Evolutionary conservation across 2,888 invertebrate genomes (phyloP).

Genomic region (Escarpia spicata): DNA sequence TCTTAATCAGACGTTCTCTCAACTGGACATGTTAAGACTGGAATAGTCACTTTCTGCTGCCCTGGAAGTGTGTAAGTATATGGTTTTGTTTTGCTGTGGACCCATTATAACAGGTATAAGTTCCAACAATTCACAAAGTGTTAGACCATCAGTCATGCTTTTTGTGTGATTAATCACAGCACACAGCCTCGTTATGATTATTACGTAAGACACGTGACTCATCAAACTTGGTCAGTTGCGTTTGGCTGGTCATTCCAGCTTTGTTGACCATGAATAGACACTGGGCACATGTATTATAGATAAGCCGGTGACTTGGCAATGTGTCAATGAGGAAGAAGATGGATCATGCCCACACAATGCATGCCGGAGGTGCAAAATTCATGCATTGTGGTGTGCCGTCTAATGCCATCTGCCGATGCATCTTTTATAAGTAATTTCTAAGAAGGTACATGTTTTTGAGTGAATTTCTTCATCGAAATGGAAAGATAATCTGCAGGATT

Average conservation of each 20-base stretch:
- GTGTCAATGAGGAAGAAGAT: constrained; percentile 21
- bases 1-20: too few relatives aligned
- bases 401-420: constrained; percentile 17
- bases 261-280: constrained; percentile 6
- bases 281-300: constrained; percentile 20
- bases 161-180: not conserved
- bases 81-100: not conserved
- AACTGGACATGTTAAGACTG: not conserved
- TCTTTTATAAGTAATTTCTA: constrained; percentile 24
- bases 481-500: constrained; percentile 14
- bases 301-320: constrained; percentile 21
- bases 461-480: constrained; percentile 18
- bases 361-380: not conserved
- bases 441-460: constrained; percentile 7
- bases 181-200: constrained; percentile 19
- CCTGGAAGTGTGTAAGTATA: not conserved
- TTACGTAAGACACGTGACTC: constrained; percentile 20
- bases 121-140: constrained; percentile 8
- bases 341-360: not conserved
- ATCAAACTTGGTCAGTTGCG: not conserved
- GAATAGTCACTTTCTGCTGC: not conserved
- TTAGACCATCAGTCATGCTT: not conserved
- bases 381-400: constrained; percentile 18
- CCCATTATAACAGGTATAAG: constrained; percentile 19
- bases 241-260: not conserved